Base-by-base conservation (phyloP, 2,888 invertebrate genomes). In the Germaria angustata region DNA sequence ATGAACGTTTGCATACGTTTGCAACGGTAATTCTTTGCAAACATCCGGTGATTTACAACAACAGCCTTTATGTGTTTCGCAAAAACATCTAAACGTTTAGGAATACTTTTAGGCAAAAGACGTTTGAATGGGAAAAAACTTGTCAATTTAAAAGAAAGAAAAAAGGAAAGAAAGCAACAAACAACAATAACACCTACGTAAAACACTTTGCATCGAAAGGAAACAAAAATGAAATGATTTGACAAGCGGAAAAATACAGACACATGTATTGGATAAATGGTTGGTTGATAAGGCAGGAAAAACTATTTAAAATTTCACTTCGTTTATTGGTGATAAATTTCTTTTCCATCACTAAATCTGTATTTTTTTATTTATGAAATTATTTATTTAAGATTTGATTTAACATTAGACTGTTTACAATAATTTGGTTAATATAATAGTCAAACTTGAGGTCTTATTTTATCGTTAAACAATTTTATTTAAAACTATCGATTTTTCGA, bases 51-150 rank as follows among this genome's bases (percentile, higher is more conserved):
- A 17, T 49, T 72, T 71, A 11, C 46, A 22, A 11, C 46, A 22
- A 15, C 28, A 61, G 72, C 79, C 79, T 59, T 36, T 72, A 24
- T 73, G 73, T 79, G 79, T 59, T 59, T 17, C 41, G 65, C 24
- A 66, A 65, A 44, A 65, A n/a, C 9, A 44, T 55, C 57, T 57
- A 17, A 13, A 22, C 6, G 17, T 39, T 39, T 6, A 59, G 6
- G 28, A 32, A 15, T 3, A 53, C 28, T 3, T 28, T 28, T 15
- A 28, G 9, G 24, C 28, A 57, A 57, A n/a, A 57, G 9, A 32
- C 3, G 15, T 32, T 55, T 55, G 11, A 17, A 55, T 9, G 1
- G 11, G 6, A 34, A 8, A 9, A 41, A 11, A 44, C 9, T 61
- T 13, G 11, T n/a, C 9, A 44, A 63, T 22, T 73, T 41, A 2